Conservation (phyloP, 2,888 invertebrate genomes). For the Caenorhabditis angaria region DNA sequence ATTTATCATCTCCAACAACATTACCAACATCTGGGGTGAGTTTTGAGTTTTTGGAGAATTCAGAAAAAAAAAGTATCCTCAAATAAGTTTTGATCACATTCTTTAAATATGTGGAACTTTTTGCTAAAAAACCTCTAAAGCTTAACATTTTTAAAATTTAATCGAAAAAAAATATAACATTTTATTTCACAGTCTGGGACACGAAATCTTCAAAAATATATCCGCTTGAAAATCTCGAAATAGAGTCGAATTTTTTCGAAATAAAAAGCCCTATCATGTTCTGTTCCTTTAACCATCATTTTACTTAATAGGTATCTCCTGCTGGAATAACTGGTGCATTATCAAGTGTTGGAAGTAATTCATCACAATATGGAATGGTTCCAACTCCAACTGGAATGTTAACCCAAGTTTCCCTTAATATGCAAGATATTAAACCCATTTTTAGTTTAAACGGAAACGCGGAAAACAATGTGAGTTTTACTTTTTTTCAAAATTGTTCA, state of each 20-base stretch:
- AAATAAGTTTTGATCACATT: background rate
- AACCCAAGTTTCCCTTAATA: background rate
- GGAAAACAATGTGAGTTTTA: background rate
- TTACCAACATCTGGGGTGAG: constrained; percentile 38
- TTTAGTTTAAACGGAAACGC: background rate
- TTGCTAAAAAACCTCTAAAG: background rate
- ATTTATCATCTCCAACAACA: constrained; percentile 42
- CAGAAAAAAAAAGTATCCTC: background rate
- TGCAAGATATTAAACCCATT: background rate
- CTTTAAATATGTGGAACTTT: background rate
- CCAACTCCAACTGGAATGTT: constrained; percentile 17
- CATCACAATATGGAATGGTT: constrained; percentile 11
- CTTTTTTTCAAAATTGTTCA: too few relatives aligned
- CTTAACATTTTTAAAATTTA: background rate
- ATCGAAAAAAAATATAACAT: background rate
- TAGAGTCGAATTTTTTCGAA: background rate
- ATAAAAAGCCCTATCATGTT: too few relatives aligned
- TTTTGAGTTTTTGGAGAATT: background rate
- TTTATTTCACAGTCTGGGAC: background rate
- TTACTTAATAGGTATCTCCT: constrained; percentile 25
- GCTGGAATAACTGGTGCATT: constrained; percentile 1
- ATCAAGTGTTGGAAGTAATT: constrained; percentile 13
- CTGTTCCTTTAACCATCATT: background rate
- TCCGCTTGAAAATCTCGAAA: background rate
- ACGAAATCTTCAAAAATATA: background rate